Percentiles rank a stretch among this genome's conserved stretches.
phyloP scores from a whole-genome alignment of 2,113 vertebrate genomes.

The Nyctereutes procyonoides region DNA sequence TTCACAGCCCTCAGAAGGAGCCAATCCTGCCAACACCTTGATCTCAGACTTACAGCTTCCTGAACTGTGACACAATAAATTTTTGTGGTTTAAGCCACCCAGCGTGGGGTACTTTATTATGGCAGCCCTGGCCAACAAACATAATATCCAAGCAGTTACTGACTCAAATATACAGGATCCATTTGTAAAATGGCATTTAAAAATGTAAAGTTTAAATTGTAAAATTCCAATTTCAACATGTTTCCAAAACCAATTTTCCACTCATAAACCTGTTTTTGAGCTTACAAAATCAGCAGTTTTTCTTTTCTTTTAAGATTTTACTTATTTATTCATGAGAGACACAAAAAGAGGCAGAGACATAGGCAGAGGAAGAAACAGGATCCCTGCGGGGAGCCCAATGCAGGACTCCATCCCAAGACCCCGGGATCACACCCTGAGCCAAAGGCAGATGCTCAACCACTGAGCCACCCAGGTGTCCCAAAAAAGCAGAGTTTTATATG shows the following conservation, averaged over 20 bases:
- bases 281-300: neutral
- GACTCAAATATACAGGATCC: neutral
- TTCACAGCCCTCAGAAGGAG: neutral
- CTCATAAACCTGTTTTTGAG: neutral
- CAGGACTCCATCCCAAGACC: too few relatives aligned
- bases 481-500: neutral
- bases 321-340: too few relatives aligned
- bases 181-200: neutral
- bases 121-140: neutral
- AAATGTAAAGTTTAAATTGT: neutral
- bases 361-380: too few relatives aligned
- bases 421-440: too few relatives aligned
- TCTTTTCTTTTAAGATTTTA: too few relatives aligned
- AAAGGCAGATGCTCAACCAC: too few relatives aligned
- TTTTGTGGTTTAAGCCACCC: neutral
- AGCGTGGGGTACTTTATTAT: neutral
- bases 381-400: too few relatives aligned
- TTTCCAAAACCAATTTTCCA: neutral
- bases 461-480: too few relatives aligned
- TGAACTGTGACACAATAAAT: neutral
- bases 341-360: too few relatives aligned
- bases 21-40: neutral
- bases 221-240: conserved; percentile 34
- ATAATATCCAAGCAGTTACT: neutral
- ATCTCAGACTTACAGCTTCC: neutral